Base-by-base conservation (phyloP, 2,888 invertebrate species). In the Eulithis testata region DNA sequence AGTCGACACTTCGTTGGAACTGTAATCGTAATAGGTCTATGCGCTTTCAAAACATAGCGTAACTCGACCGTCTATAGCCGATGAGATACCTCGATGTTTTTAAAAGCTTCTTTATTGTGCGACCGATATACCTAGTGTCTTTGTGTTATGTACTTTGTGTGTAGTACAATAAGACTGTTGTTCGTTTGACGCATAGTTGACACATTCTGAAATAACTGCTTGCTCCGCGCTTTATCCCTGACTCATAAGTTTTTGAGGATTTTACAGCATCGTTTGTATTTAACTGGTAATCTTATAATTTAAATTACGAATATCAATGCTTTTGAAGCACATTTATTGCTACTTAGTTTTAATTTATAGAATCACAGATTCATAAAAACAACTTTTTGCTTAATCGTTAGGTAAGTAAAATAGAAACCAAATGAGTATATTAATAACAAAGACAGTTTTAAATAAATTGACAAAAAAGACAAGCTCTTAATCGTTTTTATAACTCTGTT, bases 41-140 rank as follows among this genome's bases (percentile, higher is more conserved):
- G 89, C 82, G 90, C 90, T 90, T 91, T 91, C 89, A 91, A 90
- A 92, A 92, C 92, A 92, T 85, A 79, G 80, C 85, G 92, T 89
- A 92, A 92, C 88, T 76, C 83, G 92, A 93, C 77, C 87, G 83
- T 74, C 75, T 84, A 79, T 87, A 88, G 81, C 82, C 78, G 83
- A 83, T 80, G 71, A 87, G 91, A 91, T 88, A 86, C 85, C 84
- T 76, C 81, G 82, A 86, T 90, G 90, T 91, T 90, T 89, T 90
- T 88, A 85, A 91, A 91, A 91, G 91, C 90, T 90, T 88, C 88
- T 89, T 90, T 90, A 91, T 90, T 90, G 86, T 89, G 81, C 79
- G 84, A 82, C 83, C 82, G 82, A 82, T 83, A 80, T 80, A 56
- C 76, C 73, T 79, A 79, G 71, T 72, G 47, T 57, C 65, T 21